Conservation (phyloP, 2,113 vertebrate species). For the Proterorhinus semilunaris region DNA sequence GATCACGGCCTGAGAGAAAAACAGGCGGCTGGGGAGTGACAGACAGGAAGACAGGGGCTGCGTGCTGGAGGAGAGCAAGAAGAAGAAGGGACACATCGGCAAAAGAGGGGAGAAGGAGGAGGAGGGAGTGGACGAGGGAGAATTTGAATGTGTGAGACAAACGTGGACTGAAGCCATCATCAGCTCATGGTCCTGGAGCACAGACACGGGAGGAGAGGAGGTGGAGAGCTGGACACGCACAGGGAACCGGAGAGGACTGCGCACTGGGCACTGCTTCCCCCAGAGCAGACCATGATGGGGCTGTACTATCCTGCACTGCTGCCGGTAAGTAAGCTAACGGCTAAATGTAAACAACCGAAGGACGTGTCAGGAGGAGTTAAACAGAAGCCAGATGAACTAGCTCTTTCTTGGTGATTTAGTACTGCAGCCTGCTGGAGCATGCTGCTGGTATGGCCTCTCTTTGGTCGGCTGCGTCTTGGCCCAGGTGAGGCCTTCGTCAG, state of each 20-base stretch:
- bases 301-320: conserved; percentile 72
- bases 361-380: not conserved
- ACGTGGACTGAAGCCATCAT: conserved; percentile 60
- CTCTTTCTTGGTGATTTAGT: conserved; percentile 1
- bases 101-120: conserved; percentile 45
- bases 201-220: conserved; percentile 48
- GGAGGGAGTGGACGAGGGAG: conserved; percentile 66
- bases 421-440: conserved; percentile 6
- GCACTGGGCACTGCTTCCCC: conserved; percentile 57
- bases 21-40: conserved; percentile 49
- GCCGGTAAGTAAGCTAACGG: conserved; percentile 64
- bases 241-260: conserved; percentile 46
- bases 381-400: not conserved
- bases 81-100: conserved; percentile 46
- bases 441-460: conserved; percentile 32
- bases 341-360: conserved; percentile 13
- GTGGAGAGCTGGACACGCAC: conserved; percentile 37
- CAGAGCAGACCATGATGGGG: conserved; percentile 75
- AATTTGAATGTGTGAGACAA: conserved; percentile 71
- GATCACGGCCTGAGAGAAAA: conserved; percentile 50
- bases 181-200: conserved; percentile 66
- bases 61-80: conserved; percentile 44
- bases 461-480: conserved; percentile 37
- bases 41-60: conserved; percentile 42
- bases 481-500: conserved; percentile 67